Base-by-base conservation (phyloP, 2,797 vertebrate species). In the Crenichthys baileyi region DNA sequence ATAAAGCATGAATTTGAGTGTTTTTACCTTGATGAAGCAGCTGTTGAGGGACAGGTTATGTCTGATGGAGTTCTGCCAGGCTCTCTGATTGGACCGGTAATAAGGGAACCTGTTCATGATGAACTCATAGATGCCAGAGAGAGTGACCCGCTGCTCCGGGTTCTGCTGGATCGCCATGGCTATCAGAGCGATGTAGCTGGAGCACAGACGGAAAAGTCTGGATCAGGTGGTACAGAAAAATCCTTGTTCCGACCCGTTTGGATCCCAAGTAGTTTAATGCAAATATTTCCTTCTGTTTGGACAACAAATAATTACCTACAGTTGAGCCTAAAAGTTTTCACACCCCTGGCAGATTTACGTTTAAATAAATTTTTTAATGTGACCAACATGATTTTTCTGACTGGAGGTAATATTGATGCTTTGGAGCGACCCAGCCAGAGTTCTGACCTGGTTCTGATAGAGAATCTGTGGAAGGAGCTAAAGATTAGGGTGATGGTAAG, bases 151-250 rank as follows among this genome's bases (percentile, higher is more conserved):
- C 93, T 97, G 97, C 72, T 97, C 96, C 0, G 98, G 97, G 80
- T 97, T 99, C 94, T 99, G 98, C 94, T 99, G 98, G 86, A 99
- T 99, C 82, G 98, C 98, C 98, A 99, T 99, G 82, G 98, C 98
- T 72, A 99, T 99, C 89, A 99, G 95, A 55, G 98, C 98, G 56
- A 99, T 98, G 93, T 99, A 99, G 93, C 98, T 99, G 94, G 76
- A 75, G 76, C 77, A 85, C 78, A 86, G 0, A 75, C 60, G 73
- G 39, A 55, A 50, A 72, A 13, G 71, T 58, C 73, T 74, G 31
- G 9, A 26, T 70, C 55, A 84, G 31, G 41, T 63, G 8, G 82
- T 36, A 65, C 6, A 22, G 0, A 36, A 63, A 22, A 24, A 18
- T 41, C 5, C 29, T 53, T 26, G 41, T 61, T 65, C 29, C 16